phyloP scores from a whole-genome alignment of 2,797 vertebrate species.

The Danio jaintianensis region DNA sequence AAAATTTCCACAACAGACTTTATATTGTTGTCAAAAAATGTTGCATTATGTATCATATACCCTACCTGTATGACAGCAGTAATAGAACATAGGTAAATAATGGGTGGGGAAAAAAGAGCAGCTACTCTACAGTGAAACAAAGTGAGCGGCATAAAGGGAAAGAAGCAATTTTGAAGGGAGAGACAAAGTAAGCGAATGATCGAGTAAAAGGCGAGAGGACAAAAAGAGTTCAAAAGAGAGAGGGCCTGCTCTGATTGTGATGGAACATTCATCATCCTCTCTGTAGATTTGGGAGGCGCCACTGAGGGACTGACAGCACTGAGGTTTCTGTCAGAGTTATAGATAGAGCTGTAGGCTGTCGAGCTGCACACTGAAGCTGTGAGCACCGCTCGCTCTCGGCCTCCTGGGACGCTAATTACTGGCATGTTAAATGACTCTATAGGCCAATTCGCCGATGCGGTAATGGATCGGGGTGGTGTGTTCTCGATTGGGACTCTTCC shows the following conservation, averaged over 20 bases:
- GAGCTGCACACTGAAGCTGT: constrained; percentile 46
- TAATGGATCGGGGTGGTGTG: constrained; percentile 44
- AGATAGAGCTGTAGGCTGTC: constrained; percentile 59
- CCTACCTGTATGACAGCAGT: too few species aligned
- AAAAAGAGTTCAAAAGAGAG: constrained; percentile 31
- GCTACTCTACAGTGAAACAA: constrained; percentile 6
- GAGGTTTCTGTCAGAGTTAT: constrained; percentile 66
- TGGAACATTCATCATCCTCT: constrained; percentile 58
- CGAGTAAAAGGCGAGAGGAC: constrained; percentile 29
- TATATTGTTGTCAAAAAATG: too few species aligned
- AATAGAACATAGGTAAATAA: not conserved
- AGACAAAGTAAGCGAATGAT: constrained; percentile 30
- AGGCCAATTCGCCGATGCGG: constrained; percentile 58
- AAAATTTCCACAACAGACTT: too few species aligned
- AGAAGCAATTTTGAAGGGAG: not conserved
- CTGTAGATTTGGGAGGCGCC: constrained; percentile 60
- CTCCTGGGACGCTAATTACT: constrained; percentile 68
- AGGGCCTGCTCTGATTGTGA: constrained; percentile 44
- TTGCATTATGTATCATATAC: too few species aligned
- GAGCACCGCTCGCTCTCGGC: constrained; percentile 52
- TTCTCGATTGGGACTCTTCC: constrained; percentile 40
- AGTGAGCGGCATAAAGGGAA: not conserved
- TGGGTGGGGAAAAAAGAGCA: not conserved
- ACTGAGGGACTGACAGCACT: constrained; percentile 54
- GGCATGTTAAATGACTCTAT: constrained; percentile 68